Evolutionary conservation across 2,113 vertebrate genomes (phyloP), one percentile per base, ranked within the genome.

Genomic region (Gnathonemus longibarbis): DNA sequence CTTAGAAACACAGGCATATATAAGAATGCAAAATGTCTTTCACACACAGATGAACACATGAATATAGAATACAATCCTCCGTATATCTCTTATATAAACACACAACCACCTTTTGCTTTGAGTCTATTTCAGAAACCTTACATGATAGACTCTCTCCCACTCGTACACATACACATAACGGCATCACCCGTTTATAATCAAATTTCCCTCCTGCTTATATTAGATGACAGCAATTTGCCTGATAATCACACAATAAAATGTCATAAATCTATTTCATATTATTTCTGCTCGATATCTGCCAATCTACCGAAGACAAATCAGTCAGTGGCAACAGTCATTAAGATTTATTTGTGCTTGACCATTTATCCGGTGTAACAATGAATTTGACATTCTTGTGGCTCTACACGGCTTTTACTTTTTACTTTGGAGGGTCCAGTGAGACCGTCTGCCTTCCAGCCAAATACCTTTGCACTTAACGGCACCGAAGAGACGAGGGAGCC

Each of bases 191-290:
- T n/a, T 15, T 45, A 39, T 45, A n/a, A 39, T 10, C 31, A 39
- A 35, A 88, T 88, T 62, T 66, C 39, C 52, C 53, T 62, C 19
- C 87, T 27, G 10, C 85, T 52, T 50, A 42, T 56, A 45, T 21
- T 53, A 88, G 87, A 62, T 56, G 35, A 88, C 53, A 88, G 35
- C 56, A 88, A 31, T 88, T 88, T 66, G 45, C 87, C 39, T n/a
- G 24, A 88, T 45, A 45, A 21, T n/a, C 87, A 62, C 11, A 56
- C 27, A 58, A 21, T 27, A 53, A 88, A 88, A 45, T 21, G 49
- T 15, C 85, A 87, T 66, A 21, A 39, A 88, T 62, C 87, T 39
- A 66, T 50, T 88, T 24, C 24, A 45, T 15, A 21, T 15, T 58
- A 56, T 88, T 56, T 62, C 87, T 45, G 52, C 56, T 88, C 2